phyloP scores from a whole-genome alignment of 2,888 invertebrate genomes.

The Meta bourneti region DNA sequence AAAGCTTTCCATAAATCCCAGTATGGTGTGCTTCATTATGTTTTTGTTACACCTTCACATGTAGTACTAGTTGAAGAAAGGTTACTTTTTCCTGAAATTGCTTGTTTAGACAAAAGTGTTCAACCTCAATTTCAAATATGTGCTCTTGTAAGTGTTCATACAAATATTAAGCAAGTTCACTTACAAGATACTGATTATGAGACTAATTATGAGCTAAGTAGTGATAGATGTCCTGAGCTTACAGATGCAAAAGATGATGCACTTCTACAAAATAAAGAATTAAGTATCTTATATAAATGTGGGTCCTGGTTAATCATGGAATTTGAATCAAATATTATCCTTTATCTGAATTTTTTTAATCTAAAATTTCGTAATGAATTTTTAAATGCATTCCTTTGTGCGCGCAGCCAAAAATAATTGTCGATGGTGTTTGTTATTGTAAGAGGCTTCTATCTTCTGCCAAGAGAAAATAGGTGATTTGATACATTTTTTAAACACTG shows the following conservation, averaged over 20 bases:
- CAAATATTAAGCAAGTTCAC: conserved; percentile 68
- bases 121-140: conserved; percentile 67
- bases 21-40: conserved; percentile 59
- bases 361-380: conserved; percentile 65
- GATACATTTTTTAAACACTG: no score
- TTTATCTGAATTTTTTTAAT: conserved; percentile 66
- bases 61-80: conserved; percentile 65
- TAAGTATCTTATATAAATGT: conserved; percentile 43
- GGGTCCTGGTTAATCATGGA: conserved; percentile 72
- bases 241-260: neutral
- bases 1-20: conserved; percentile 63
- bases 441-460: no score
- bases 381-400: conserved; percentile 71
- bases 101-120: conserved; percentile 22
- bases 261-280: conserved; percentile 37
- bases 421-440: no score
- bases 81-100: conserved; percentile 35
- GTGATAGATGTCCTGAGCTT: neutral
- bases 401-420: conserved; percentile 64
- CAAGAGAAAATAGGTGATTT: no score
- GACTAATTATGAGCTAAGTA: neutral
- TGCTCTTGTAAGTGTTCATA: conserved; percentile 58
- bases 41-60: conserved; percentile 68
- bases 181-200: conserved; percentile 54
- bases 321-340: conserved; percentile 57